Evolutionary conservation across 2,797 vertebrate species (phyloP), one percentile per base, ranked within the genome.

Genomic region (Pantherophis alleghaniensis): DNA sequence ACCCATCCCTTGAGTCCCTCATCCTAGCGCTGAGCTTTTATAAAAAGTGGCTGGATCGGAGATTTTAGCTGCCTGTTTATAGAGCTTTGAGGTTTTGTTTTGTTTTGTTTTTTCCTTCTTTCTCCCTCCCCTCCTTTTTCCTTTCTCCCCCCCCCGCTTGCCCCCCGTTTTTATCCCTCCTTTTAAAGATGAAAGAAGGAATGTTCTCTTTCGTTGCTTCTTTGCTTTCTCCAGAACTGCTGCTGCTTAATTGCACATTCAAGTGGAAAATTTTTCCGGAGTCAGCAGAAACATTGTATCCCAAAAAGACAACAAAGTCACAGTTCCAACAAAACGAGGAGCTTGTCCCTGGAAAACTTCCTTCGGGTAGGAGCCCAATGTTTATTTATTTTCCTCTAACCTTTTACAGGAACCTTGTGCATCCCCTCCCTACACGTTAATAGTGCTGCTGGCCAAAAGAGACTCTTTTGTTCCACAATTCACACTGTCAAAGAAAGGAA

Each of bases 201-300:
- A 98, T 97, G 97, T 97, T 98, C 96, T 98, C 97, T 98, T 97
- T 97, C 97, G 98, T 98, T 97, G 98, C 98, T 98, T 97, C 97
- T 98, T 98, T 98, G 98, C 98, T 97, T 97, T 97, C 98, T 98
- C 98, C 98, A 98, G 97, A 97, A 98, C 97, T 91, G 94, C 94
- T 91, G 93, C 96, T 92, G 96, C 95, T 98, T 97, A 98, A 97
- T 98, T 98, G 98, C 98, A 98, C 98, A 97, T 98, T 98, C 98
- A 98, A 97, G 97, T 97, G 98, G 98, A 98, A 98, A 98, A 97
- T 98, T 99, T 66, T 98, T 98, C 98, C 97, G 98, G 98, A 98
- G 98, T 98, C 97, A 97, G 98, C 98, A 98, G 97, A 98, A 98
- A 98, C 97, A 95, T 97, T 96, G 98, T 96, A 97, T 98, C 97